Evolutionary conservation across 2,797 vertebrate genomes (phyloP).

Genomic region (Myotis daubentonii): DNA sequence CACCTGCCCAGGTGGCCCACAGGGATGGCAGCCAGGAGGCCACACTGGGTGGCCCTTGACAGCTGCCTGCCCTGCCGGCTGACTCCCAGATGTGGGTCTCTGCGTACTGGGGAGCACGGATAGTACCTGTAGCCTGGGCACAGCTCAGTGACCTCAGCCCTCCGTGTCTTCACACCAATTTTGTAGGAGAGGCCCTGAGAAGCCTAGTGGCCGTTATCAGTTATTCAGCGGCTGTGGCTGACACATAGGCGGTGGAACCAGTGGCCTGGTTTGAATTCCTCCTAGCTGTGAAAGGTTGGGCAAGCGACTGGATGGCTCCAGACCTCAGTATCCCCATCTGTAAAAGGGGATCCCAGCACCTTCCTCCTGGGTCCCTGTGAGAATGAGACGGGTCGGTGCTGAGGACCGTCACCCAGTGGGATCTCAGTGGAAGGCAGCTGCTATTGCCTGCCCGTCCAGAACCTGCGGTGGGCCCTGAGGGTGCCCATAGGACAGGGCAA

Average conservation of each 20-base stretch:
- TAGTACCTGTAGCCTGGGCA: fast-evolving
- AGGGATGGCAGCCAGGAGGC: background rate
- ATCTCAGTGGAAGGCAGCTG: fast-evolving
- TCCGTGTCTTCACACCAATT: fast-evolving
- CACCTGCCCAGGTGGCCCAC: background rate
- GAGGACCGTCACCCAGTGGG: fast-evolving
- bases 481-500: background rate
- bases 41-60: fast-evolving
- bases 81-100: background rate
- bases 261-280: background rate
- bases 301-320: fast-evolving
- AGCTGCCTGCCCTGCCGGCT: background rate
- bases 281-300: background rate
- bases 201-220: fast-evolving
- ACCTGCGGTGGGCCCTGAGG: background rate
- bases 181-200: fast-evolving
- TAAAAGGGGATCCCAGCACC: fast-evolving
- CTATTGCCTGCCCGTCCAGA: background rate
- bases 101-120: background rate
- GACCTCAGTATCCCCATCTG: background rate
- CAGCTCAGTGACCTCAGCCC: background rate
- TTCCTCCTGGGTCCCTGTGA: background rate
- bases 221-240: fast-evolving
- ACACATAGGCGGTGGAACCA: fast-evolving
- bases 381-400: background rate